Conservation (phyloP, 1,140 invertebrate species). For the Pseudachorutes palmiensis region DNA sequence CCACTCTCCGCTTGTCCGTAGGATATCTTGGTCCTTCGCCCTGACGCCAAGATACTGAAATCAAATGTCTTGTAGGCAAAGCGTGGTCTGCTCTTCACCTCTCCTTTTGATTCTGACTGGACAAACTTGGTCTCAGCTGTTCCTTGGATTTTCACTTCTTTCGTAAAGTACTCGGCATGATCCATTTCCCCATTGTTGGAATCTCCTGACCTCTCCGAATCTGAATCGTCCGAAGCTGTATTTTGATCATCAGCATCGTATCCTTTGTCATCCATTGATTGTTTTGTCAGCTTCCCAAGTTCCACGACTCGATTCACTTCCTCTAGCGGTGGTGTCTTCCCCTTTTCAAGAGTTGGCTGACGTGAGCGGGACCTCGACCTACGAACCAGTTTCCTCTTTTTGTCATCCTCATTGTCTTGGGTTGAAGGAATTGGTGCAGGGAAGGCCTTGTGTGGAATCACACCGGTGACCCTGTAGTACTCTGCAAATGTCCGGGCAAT, state of each 20-base stretch:
- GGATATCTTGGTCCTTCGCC: conserved; percentile 34
- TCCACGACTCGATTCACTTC: too few relatives aligned
- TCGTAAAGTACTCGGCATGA: too few relatives aligned
- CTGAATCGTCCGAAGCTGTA: conserved; percentile 1
- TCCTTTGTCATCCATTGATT: neutral
- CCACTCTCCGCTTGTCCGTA: conserved; percentile 39
- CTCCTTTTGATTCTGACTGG: neutral
- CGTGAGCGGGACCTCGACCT: conserved; percentile 16
- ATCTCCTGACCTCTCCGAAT: too few relatives aligned
- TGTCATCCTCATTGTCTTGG: conserved; percentile 44
- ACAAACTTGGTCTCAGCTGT: conserved; percentile 13
- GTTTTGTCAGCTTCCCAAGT: too few relatives aligned
- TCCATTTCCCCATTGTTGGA: too few relatives aligned
- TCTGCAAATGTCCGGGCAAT: conserved; percentile 65
- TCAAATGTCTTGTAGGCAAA: conserved; percentile 34
- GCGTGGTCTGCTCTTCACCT: neutral
- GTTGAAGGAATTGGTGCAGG: conserved; percentile 47
- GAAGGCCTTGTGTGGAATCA: conserved; percentile 53
- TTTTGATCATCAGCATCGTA: neutral
- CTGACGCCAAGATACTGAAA: conserved; percentile 25
- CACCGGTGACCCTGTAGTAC: conserved; percentile 66
- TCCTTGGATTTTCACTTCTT: too few relatives aligned
- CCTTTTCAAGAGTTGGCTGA: conserved; percentile 5
- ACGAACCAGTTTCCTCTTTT: conserved; percentile 33
- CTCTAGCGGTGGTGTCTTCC: neutral